Conservation (phyloP, 2,113 vertebrate genomes). For the Oceanodroma tethys region DNA sequence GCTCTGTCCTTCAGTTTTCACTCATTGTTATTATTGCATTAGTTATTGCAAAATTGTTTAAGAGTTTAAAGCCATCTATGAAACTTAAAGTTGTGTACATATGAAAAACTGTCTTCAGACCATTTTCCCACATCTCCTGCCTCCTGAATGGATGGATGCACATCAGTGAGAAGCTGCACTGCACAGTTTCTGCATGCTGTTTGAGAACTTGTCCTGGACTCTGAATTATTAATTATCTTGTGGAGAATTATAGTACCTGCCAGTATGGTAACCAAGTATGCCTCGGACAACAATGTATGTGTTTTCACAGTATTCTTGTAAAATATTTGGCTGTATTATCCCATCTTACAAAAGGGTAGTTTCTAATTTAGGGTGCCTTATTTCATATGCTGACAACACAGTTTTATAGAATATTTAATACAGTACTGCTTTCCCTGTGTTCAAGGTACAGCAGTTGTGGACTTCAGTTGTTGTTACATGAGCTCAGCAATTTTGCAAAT, state of each 20-base stretch:
- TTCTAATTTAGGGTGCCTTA: not conserved
- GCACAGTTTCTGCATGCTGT: not conserved
- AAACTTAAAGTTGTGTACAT: not conserved
- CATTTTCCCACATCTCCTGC: not conserved
- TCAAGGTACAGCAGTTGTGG: not conserved
- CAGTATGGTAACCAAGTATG: not conserved
- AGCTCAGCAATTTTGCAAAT: not conserved
- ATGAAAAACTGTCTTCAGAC: not conserved
- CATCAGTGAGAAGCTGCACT: not conserved
- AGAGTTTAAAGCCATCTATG: not conserved
- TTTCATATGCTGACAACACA: not conserved
- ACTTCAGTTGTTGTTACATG: not conserved
- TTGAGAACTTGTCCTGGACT: not conserved
- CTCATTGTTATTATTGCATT: not conserved
- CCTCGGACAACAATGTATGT: not conserved
- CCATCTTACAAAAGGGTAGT: not conserved
- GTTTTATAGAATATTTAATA: not conserved
- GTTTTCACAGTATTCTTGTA: not conserved
- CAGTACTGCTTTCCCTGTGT: not conserved
- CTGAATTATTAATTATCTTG: not conserved
- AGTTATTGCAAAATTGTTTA: not conserved
- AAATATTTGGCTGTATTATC: not conserved
- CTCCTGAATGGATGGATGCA: not conserved
- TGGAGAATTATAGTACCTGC: not conserved
- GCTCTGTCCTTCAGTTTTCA: not conserved